These are phyloP conservation scores for Arctocebus calabarensis DNA, from an alignment of 2,797 vertebrate genomes.

Conservation along the genomic window DNA sequence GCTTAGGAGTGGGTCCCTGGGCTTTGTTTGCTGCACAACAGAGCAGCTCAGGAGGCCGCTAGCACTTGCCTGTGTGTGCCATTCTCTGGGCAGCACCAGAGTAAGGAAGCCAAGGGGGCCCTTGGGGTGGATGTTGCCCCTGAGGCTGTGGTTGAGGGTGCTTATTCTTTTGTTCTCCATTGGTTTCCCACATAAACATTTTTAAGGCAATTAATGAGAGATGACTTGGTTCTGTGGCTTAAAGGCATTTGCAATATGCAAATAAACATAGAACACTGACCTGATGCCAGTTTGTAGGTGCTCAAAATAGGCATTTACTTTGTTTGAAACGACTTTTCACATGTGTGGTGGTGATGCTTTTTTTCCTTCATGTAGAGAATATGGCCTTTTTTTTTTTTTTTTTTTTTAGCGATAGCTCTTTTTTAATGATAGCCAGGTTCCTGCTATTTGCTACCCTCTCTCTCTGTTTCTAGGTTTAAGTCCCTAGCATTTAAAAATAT, in stretches of 20 bases:
- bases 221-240: not conserved
- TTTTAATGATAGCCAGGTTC: not conserved
- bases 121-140: not conserved
- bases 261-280: not conserved
- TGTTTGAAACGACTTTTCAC: conserved; percentile 21
- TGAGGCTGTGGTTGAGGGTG: not conserved
- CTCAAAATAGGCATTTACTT: not conserved
- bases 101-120: not conserved
- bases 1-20: not conserved
- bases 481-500: conserved; percentile 71
- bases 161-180: not conserved
- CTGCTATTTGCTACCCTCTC: not conserved
- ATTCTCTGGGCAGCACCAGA: not conserved
- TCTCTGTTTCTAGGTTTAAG: conserved; percentile 56
- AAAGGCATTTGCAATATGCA: not conserved
- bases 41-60: not conserved
- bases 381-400: not conserved
- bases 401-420: not conserved
- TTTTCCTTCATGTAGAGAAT: not conserved
- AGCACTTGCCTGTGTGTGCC: not conserved
- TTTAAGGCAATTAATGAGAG: not conserved
- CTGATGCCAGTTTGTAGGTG: not conserved
- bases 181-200: not conserved
- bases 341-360: not conserved
- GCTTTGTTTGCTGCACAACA: not conserved